phyloP scores from a whole-genome alignment of 2,888 invertebrate species.

The Alviniconcha strummeri region DNA sequence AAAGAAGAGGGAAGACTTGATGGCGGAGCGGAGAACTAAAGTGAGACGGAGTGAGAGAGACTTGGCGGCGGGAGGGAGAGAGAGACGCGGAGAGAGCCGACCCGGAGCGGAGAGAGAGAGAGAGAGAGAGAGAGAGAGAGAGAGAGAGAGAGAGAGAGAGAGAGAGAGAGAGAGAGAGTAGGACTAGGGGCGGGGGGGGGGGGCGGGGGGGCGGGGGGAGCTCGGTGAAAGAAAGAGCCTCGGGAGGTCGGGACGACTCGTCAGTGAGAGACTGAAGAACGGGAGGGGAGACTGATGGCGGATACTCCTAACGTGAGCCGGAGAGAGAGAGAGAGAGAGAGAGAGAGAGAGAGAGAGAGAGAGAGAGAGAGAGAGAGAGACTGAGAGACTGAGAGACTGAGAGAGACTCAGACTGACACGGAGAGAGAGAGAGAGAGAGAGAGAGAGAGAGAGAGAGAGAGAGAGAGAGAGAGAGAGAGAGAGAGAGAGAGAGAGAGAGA shows the following conservation, averaged over 20 bases:
- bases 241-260: no score
- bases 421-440: not conserved
- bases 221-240: no score
- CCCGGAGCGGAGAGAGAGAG: no score
- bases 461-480: not conserved
- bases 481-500: slow-evolving; percentile 5
- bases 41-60: not conserved
- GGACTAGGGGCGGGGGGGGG: no score
- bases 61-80: not conserved
- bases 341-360: slow-evolving; percentile 6
- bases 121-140: not conserved
- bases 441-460: slow-evolving; percentile 5
- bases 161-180: slow-evolving; percentile 7
- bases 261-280: no score
- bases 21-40: not conserved
- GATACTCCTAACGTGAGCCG: no score
- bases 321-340: not conserved
- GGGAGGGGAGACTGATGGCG: no score
- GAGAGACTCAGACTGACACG: not conserved
- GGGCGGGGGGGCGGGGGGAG: no score
- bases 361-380: not conserved
- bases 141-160: not conserved
- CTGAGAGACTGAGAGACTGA: slow-evolving; percentile 1
- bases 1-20: not conserved
- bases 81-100: no score